Conservation (phyloP, 1,140 invertebrate genomes). For the Chelonus insularis region DNA sequence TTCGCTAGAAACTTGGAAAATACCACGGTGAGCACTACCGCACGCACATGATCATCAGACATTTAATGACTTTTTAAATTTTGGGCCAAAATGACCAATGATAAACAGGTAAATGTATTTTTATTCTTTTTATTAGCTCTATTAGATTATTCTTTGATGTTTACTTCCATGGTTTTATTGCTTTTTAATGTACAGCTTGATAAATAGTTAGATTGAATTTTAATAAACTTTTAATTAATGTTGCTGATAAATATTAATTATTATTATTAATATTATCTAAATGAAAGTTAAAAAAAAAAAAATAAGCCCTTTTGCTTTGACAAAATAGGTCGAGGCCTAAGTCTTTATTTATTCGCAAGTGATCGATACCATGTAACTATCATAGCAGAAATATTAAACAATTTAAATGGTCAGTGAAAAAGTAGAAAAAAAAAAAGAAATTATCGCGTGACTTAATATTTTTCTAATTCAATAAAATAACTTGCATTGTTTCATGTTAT, state of each 20-base stretch:
- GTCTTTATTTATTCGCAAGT: background rate
- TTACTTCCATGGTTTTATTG: background rate
- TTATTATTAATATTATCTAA: background rate
- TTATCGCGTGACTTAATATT: conserved; percentile 13
- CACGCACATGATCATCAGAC: conserved; percentile 11
- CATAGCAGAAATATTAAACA: background rate
- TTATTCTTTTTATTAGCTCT: conserved; percentile 16
- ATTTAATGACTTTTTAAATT: conserved; percentile 25
- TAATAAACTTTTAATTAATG: too few species aligned
- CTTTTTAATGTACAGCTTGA: too few species aligned
- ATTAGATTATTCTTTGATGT: background rate
- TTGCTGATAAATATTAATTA: background rate
- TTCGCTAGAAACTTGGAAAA: conserved; percentile 44
- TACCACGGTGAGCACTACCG: conserved; percentile 5
- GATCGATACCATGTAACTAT: background rate
- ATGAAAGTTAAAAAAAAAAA: background rate
- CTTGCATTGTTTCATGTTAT: background rate
- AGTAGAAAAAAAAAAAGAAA: background rate
- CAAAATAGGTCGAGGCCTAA: conserved; percentile 3
- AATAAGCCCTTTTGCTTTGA: background rate
- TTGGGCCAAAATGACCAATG: conserved; percentile 52
- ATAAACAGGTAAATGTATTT: conserved; percentile 51
- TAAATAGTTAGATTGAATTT: too few species aligned
- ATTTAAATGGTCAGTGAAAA: background rate
- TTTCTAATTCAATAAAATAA: background rate